These are phyloP conservation scores for Nemopilema nomurai DNA, from an alignment of 30 jellyfish, hydroid and myxozoan genomes.

Conservation along the genomic window DNA sequence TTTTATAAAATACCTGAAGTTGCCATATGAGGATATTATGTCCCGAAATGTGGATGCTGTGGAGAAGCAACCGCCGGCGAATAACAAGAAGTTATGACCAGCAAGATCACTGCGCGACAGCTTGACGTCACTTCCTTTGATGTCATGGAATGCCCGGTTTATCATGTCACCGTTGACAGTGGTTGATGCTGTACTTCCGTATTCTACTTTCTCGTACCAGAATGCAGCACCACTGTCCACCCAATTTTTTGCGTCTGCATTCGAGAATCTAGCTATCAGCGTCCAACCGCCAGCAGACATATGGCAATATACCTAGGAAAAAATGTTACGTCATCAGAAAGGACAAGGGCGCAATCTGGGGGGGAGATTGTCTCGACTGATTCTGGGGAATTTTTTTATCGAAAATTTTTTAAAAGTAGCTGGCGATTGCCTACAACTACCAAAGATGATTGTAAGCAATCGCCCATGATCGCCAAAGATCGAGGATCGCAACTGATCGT, in stretches of 20 bases:
- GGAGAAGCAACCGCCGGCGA: constrained; percentile 17
- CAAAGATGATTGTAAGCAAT: too few species aligned
- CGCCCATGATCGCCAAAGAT: too few species aligned
- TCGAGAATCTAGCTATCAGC: constrained; percentile 63
- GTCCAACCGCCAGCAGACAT: constrained; percentile 66
- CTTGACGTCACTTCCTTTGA: constrained; percentile 7
- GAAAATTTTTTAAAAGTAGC: too few species aligned
- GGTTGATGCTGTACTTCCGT: constrained; percentile 34
- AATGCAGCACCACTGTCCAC: constrained; percentile 20
- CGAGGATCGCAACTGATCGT: too few species aligned
- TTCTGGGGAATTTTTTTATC: too few species aligned
- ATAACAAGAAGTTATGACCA: background rate
- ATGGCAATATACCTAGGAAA: constrained; percentile 51
- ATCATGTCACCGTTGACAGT: constrained; percentile 51
- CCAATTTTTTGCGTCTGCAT: constrained; percentile 60
- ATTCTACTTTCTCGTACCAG: constrained; percentile 38
- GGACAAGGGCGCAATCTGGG: too few species aligned
- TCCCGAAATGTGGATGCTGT: constrained; percentile 26
- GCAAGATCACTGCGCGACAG: constrained; percentile 27
- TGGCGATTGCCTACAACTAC: too few species aligned
- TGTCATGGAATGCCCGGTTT: constrained; percentile 39
- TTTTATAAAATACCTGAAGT: constrained; percentile 23
- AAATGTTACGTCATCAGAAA: background rate
- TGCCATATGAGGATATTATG: constrained; percentile 31
- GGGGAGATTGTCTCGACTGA: too few species aligned